Base-by-base conservation (phyloP, 1,140 invertebrate genomes). In the Diorhabda carinulata region DNA sequence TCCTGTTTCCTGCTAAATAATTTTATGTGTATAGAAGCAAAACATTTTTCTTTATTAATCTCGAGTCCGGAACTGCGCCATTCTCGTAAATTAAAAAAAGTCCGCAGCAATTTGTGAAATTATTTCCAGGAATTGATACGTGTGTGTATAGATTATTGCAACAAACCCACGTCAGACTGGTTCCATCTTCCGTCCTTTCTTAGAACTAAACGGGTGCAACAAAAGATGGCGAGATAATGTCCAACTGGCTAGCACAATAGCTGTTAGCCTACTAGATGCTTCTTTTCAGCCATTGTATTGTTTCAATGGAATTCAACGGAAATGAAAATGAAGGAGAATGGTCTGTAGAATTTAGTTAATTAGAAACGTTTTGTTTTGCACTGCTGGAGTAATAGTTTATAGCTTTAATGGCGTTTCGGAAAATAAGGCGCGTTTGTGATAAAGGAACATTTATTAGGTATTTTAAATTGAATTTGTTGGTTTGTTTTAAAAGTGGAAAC, bases 41-140 rank as follows among this genome's bases (percentile, higher is more conserved):
- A 25, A 25, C 25, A 25, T 25, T 25, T 25, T 25, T 25, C 25
- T 25, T 25, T 25, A 25, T 25, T 25, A 25, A 64, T 66, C 57
- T 70, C 64, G 61, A 64, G 57, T 57, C 66, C 62, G 58, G 66
- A 47, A 59, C 57, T 47, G 59, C 47, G 25, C 43, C 59, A 52
- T 66, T 72, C 62, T 63, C 66, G 69, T 72, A 72, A 72, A 72
- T 72, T 72, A 77, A 77, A 78, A 25, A 69, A 76, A 77, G 74
- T 77, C 72, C 71, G 74, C 74, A 65, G 71, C 77, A 78, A 78
- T 78, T 78, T 78, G 77, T 78, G 77, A 78, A 78, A 78, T 78
- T 77, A 76, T 75, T 78, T 78, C 77, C 73, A 66, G 69, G 77
- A 78, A 78, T 58, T 67, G 65, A 59, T 60, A 43, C 44, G 47